Evolutionary conservation across 1,140 invertebrate genomes (phyloP), one percentile per base, ranked within the genome.

Genomic region (Nephila pilipes): DNA sequence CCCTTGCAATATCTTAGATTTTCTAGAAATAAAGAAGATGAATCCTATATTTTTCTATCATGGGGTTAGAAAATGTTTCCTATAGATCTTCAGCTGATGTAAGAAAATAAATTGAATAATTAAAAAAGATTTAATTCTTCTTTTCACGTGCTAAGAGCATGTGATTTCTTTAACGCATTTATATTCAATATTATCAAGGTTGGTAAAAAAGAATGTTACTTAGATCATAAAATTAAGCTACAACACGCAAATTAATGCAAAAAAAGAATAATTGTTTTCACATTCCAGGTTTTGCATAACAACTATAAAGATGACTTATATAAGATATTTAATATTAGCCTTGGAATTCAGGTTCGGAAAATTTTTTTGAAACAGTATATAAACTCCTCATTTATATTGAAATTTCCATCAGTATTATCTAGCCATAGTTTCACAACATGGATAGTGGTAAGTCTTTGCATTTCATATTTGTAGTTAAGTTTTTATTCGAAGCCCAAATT

Each of bases 91-190:
- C 18, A 63, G n/a, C 3, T 22, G 60, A 1, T 22, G n/a, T 22
- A 1, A n/a, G 22, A 1, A 14, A n/a, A 1, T 1, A 1, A 22
- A 0, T 22, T n/a, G n/a, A n/a, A n/a, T n/a, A n/a, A n/a, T n/a
- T n/a, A n/a, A n/a, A n/a, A n/a, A n/a, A n/a, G n/a, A 1, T 18
- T 1, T 16, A 6, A 57, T 63, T 63, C 22, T 22, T 63, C n/a
- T 63, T 63, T 22, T 5, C 60, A 8, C 60, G 6, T 63, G 60
- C 60, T 16, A 63, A 63, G 14, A 63, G 14, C 57, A 57, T 6
- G 57, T 57, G 60, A 16, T 63, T 63, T 60, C 20, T 16, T 2
- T 63, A 22, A n/a, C 22, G 20, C 6, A 25, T 16, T 22, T 63
- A 63, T 22, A 2, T 22, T 63, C n/a, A n/a, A n/a, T 8, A 0